These are phyloP conservation scores for Drosophila gaucha DNA, from an alignment of 2,888 invertebrate genomes.

Conservation along the genomic window DNA sequence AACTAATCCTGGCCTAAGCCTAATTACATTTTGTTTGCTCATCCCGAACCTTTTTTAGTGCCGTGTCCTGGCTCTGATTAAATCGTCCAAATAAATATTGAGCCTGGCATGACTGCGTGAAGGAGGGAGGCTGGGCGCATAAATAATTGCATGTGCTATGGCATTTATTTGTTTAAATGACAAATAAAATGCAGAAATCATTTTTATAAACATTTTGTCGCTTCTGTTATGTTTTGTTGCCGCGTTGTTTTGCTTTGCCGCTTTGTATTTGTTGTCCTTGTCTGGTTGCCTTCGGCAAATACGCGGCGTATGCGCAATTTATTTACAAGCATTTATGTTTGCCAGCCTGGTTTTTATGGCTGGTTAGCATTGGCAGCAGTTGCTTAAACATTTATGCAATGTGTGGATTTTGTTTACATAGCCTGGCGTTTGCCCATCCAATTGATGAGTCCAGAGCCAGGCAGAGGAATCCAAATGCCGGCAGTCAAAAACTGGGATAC, in stretches of 20 bases:
- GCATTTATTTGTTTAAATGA: conserved; percentile 63
- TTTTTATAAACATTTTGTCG: conserved; percentile 63
- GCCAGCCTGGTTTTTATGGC: conserved; percentile 45
- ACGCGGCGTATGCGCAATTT: conserved; percentile 71
- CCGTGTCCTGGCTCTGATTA: conserved; percentile 47
- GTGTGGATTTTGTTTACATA: conserved; percentile 35
- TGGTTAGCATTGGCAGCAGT: conserved; percentile 46
- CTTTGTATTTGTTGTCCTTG: conserved; percentile 30
- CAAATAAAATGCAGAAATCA: conserved; percentile 66
- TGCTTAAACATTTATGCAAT: conserved; percentile 65
- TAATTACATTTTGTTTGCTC: conserved; percentile 67
- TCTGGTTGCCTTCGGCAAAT: conserved; percentile 50
- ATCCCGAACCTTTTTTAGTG: conserved; percentile 34
- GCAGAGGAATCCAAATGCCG: background rate
- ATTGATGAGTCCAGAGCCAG: conserved; percentile 28
- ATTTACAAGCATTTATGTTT: conserved; percentile 56
- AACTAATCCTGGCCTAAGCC: conserved; percentile 67
- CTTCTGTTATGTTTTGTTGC: conserved; percentile 8
- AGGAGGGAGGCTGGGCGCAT: conserved; percentile 22
- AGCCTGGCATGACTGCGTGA: conserved; percentile 3
- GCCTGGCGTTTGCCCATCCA: conserved; percentile 26
- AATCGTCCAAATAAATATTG: conserved; percentile 44
- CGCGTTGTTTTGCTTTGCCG: conserved; percentile 1
- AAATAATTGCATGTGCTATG: conserved; percentile 54
- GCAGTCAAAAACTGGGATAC: conserved; percentile 10